Base-by-base conservation (phyloP, 2,797 vertebrate species). In the Sebastes itinus region DNA sequence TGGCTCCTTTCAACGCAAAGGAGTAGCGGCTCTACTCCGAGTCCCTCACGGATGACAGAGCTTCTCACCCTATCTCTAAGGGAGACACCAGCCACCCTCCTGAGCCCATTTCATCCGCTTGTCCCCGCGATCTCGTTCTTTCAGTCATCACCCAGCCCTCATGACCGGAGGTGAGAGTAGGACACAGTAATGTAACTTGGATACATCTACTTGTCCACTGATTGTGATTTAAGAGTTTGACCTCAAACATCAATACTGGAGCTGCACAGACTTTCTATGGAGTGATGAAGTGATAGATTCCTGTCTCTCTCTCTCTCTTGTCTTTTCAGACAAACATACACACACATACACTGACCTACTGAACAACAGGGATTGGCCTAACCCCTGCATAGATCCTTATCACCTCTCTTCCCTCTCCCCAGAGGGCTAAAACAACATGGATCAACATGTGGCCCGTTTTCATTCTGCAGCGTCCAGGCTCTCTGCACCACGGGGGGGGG, bases 361-460 rank as follows among this genome's bases (percentile, higher is more conserved):
- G 75, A 89, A 93, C 87, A 92, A 93, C 85, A 67, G 87, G 55
- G 63, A 82, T 78, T 85, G 78, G 82, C 79, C 85, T 87, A 72
- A 93, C 83, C 69, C 88, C 84, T 65, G 64, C 72, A 84, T 54
- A 93, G 93, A 95, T 94, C 75, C 73, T 94, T 92, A 95, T 94
- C 94, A 77, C 66, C 77, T 84, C 87, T 78, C 87, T 89, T 85
- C 87, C 85, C 79, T 86, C 79, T 92, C 90, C 92, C 92, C 90
- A 75, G 90, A 92, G 91, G 93, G 92, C 89, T 92, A 94, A 92
- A 94, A 92, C 88, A 94, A 94, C 92, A 92, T 5, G 66, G 84
- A 89, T 87, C 87, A 93, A 88, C 86, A 91, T 94, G 91, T 83
- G 91, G 87, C 69, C 83, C 60, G 74, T 89, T 94, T 92, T 85